Percentiles rank a stretch among this genome's conserved stretches.
These are phyloP conservation scores for Galerucella pusilla DNA, from an alignment of 2,888 invertebrate species.

Conservation along the genomic window DNA sequence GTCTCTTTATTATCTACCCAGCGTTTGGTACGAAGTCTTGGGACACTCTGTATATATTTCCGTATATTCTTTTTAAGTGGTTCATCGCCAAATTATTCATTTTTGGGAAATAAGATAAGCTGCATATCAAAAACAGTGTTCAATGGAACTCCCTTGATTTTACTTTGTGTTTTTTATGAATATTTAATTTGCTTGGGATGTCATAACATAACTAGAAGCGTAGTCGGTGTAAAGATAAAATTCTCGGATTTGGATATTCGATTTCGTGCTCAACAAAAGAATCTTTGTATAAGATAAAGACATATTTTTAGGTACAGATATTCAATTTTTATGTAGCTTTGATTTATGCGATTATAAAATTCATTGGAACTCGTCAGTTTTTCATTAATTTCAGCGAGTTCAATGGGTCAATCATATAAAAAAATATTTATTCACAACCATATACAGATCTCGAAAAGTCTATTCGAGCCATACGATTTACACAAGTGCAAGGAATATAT, in stretches of 20 bases:
- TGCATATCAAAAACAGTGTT: neutral
- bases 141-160: neutral
- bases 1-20: no score
- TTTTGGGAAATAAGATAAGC: neutral
- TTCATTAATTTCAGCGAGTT: no score
- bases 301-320: neutral
- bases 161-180: slow-evolving; percentile 4
- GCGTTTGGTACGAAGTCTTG: no score
- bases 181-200: neutral
- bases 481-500: no score
- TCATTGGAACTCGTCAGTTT: no score
- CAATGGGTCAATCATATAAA: no score
- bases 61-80: neutral
- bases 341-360: no score
- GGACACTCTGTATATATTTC: no score
- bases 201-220: neutral
- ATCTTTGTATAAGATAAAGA: neutral
- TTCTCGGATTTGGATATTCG: neutral
- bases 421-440: no score
- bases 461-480: no score
- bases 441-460: no score
- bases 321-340: no score
- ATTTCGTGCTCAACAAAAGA: neutral
- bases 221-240: neutral
- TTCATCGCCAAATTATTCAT: neutral